Evolutionary conservation across 2,797 vertebrate species (phyloP).

Genomic region (Champsocephalus esox): DNA sequence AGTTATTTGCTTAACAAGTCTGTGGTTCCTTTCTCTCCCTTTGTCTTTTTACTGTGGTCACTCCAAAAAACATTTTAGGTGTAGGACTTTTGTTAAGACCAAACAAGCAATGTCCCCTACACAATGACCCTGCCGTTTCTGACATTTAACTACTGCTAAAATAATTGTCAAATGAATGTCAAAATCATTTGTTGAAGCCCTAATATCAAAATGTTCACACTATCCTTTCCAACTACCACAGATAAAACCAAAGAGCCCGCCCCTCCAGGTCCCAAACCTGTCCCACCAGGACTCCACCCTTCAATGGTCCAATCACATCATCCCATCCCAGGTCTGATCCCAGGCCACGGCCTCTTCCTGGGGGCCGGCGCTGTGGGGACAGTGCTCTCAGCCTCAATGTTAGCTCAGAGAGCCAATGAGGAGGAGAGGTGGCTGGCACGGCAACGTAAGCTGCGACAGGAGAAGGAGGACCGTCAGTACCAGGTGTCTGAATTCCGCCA

Average conservation of each 20-base stretch:
- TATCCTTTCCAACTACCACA: constrained; percentile 57
- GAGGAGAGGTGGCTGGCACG: constrained; percentile 97
- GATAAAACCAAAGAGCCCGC: constrained; percentile 95
- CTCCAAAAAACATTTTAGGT: not conserved
- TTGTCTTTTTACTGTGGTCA: no score
- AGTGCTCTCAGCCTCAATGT: constrained; percentile 85
- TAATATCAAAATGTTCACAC: not conserved
- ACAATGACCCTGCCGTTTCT: not conserved
- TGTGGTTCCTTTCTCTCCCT: no score
- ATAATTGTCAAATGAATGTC: not conserved
- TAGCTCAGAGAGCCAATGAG: constrained; percentile 94
- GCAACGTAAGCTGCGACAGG: constrained; percentile 94
- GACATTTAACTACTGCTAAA: not conserved
- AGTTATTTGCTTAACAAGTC: not conserved
- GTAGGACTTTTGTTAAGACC: not conserved
- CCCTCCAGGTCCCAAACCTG: constrained; percentile 85
- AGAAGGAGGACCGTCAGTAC: constrained; percentile 97
- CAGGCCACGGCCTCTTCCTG: constrained; percentile 89
- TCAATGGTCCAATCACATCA: constrained; percentile 87
- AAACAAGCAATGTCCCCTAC: not conserved
- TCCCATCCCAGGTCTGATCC: constrained; percentile 89
- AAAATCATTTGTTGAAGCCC: not conserved
- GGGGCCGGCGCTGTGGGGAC: constrained; percentile 82
- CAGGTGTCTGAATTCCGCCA: constrained; percentile 98
- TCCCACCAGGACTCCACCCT: constrained; percentile 82